Evolutionary conservation across 2,888 invertebrate species (phyloP).

Genomic region (Dryobota labecula): DNA sequence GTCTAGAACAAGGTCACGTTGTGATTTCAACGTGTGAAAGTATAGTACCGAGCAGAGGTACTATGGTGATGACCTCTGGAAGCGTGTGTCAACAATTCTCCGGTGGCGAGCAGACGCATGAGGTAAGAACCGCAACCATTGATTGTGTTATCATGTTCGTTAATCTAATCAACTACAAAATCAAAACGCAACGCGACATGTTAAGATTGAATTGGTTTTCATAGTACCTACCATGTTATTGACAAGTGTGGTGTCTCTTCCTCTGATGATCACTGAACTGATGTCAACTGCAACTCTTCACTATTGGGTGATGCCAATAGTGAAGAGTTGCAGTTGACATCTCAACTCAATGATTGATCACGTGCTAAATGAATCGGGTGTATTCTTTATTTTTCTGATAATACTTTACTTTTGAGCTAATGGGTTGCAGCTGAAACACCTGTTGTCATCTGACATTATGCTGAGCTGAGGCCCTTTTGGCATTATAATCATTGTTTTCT

Average conservation of each 20-base stretch:
- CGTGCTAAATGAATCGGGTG: background rate
- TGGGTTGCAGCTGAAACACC: too few species aligned
- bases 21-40: background rate
- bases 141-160: too few species aligned
- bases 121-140: conserved; percentile 38
- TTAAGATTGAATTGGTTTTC: background rate
- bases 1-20: background rate
- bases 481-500: too few species aligned
- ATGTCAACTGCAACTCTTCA: too few species aligned
- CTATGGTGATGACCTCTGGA: conserved; percentile 60
- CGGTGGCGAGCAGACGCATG: conserved; percentile 36
- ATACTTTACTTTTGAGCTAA: too few species aligned
- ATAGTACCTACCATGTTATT: background rate
- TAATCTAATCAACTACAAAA: too few species aligned
- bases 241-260: background rate
- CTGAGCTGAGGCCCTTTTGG: too few species aligned
- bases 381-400: background rate
- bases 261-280: too few species aligned
- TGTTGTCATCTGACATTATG: too few species aligned
- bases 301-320: too few species aligned
- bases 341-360: background rate
- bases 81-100: conserved; percentile 45
- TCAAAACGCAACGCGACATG: background rate
- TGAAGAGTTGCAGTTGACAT: background rate
- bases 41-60: background rate